phyloP scores from a whole-genome alignment of 2,113 vertebrate genomes.

The Vimba vimba region DNA sequence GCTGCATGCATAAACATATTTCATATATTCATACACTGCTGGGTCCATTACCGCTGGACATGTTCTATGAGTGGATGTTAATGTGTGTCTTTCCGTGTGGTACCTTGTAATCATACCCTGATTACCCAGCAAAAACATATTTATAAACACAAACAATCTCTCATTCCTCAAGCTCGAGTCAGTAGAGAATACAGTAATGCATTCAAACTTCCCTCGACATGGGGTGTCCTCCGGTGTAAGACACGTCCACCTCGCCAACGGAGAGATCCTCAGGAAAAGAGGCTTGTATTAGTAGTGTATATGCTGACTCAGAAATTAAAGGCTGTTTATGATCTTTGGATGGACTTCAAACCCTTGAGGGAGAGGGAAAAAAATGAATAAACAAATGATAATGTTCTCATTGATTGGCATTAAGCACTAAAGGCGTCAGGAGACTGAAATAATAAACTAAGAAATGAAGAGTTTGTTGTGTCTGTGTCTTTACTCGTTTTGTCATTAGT shows the following conservation, averaged over 20 bases:
- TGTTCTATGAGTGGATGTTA: conserved; percentile 40
- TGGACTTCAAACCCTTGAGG: conserved; percentile 65
- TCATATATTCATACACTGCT: conserved; percentile 56
- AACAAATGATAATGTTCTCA: conserved; percentile 68
- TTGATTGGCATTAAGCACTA: conserved; percentile 72
- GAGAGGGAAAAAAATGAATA: conserved; percentile 69
- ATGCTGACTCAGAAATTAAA: conserved; percentile 52
- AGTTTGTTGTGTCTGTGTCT: background rate
- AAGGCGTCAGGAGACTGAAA: conserved; percentile 61
- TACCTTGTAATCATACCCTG: conserved; percentile 8
- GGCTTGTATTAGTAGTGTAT: conserved; percentile 45
- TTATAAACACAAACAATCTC: conserved; percentile 42
- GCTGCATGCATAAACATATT: conserved; percentile 52
- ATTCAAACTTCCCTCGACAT: conserved; percentile 5
- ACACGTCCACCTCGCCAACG: background rate
- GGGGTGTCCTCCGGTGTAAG: conserved; percentile 66
- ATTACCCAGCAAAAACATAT: conserved; percentile 52
- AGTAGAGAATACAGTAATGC: background rate
- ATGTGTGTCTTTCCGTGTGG: conserved; percentile 33
- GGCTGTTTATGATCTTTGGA: conserved; percentile 78
- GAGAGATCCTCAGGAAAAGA: conserved; percentile 67
- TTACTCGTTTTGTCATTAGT: background rate
- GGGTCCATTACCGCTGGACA: conserved; percentile 43
- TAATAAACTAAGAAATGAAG: conserved; percentile 58
- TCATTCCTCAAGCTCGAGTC: background rate